A percentile compares a stretch with the other conserved stretches of the same genome.
Evolutionary conservation across 2,113 vertebrate species (phyloP).

Genomic region (Peromyscus polionotus): DNA sequence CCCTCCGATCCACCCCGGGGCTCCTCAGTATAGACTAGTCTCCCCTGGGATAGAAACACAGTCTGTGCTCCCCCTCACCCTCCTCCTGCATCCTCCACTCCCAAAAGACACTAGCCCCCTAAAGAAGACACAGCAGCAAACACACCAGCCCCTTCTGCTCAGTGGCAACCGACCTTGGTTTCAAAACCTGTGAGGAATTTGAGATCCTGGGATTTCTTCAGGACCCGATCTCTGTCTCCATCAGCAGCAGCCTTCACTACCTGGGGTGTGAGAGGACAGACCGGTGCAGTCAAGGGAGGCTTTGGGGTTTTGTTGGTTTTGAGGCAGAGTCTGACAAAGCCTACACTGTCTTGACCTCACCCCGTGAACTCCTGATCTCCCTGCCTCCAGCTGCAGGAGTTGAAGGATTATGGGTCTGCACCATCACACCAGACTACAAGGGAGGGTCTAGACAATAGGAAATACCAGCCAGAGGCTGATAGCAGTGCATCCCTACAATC

Average conservation of each 20-base stretch:
- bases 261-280: slow-evolving; percentile 78
- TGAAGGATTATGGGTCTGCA: no score
- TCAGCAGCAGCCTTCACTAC: slow-evolving; percentile 93
- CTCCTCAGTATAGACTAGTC: not conserved
- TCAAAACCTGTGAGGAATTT: slow-evolving; percentile 95
- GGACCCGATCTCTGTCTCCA: slow-evolving; percentile 90
- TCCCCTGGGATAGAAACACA: not conserved
- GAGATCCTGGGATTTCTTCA: slow-evolving; percentile 93
- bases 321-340: not conserved
- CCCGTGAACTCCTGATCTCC: not conserved
- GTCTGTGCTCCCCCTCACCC: not conserved
- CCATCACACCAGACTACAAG: not conserved
- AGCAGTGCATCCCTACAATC: not conserved
- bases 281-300: not conserved
- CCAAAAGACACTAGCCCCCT: not conserved
- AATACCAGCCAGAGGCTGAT: not conserved
- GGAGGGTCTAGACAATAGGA: not conserved
- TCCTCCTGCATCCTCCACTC: not conserved
- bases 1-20: not conserved
- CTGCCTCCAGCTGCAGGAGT: not conserved
- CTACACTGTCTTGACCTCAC: not conserved
- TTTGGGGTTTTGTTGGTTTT: not conserved
- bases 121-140: not conserved
- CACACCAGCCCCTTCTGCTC: not conserved
- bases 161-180: slow-evolving; percentile 89